Conservation (phyloP, 1,140 invertebrate species). For the Cataglyphis hispanica region DNA sequence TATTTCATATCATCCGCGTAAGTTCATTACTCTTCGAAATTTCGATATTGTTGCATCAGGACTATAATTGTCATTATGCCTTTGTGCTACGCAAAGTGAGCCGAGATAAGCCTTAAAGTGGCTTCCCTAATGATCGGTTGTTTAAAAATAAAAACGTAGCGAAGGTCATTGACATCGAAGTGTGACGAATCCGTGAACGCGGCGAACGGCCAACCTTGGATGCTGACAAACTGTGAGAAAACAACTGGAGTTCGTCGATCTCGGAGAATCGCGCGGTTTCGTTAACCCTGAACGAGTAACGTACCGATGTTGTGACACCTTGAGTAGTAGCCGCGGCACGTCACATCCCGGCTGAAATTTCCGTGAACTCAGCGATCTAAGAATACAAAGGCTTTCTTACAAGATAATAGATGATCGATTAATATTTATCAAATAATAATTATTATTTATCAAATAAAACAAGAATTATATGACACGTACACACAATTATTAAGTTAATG, state of each 20-base stretch:
- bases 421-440: background rate
- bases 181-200: slow-evolving; percentile 70
- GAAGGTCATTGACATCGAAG: slow-evolving; percentile 69
- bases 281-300: slow-evolving; percentile 61
- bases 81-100: slow-evolving; percentile 64
- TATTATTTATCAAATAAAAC: background rate
- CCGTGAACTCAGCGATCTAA: background rate
- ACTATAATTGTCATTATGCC: slow-evolving; percentile 48
- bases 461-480: background rate
- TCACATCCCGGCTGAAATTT: background rate
- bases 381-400: background rate
- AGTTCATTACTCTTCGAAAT: slow-evolving; percentile 36
- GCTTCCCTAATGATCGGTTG: slow-evolving; percentile 57
- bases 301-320: slow-evolving; percentile 4
- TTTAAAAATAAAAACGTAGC: slow-evolving; percentile 70
- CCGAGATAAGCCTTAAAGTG: background rate
- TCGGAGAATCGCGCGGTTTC: slow-evolving; percentile 42
- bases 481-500: background rate
- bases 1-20: background rate
- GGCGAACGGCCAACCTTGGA: slow-evolving; percentile 64
- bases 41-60: slow-evolving; percentile 54
- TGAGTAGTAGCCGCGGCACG: background rate
- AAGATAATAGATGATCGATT: background rate
- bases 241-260: slow-evolving; percentile 69
- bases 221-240: slow-evolving; percentile 69